These are phyloP conservation scores for Seira sanloemensis DNA, from an alignment of 2,888 invertebrate genomes.

Conservation along the genomic window DNA sequence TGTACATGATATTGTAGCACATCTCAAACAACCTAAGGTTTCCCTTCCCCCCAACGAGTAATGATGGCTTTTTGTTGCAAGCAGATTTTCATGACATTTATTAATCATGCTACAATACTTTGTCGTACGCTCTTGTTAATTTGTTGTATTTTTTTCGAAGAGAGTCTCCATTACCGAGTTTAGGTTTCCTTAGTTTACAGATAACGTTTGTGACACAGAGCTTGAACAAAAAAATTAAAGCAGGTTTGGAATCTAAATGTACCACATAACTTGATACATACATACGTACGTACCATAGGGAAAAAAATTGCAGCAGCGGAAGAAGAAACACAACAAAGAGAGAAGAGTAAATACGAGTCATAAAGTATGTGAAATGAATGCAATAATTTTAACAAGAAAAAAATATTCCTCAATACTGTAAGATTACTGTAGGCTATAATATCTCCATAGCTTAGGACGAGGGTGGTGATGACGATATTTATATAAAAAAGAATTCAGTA, in stretches of 20 bases:
- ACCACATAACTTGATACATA: slow-evolving; percentile 35
- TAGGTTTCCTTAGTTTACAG: neutral
- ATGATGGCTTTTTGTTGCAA: too few species aligned
- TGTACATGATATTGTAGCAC: neutral
- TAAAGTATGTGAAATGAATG: slow-evolving; percentile 48
- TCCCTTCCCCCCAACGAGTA: neutral
- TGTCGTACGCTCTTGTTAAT: neutral
- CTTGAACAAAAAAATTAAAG: slow-evolving; percentile 43
- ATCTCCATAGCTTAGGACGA: too few species aligned
- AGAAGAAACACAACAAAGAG: neutral
- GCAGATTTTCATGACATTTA: neutral
- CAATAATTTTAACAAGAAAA: slow-evolving; percentile 35
- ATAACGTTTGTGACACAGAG: slow-evolving; percentile 44
- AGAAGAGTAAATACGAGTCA: slow-evolving; percentile 41
- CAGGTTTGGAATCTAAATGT: slow-evolving; percentile 35
- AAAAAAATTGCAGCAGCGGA: slow-evolving; percentile 28
- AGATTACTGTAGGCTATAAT: too few species aligned
- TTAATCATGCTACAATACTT: too few species aligned
- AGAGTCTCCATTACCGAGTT: neutral
- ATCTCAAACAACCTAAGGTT: neutral
- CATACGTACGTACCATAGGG: slow-evolving; percentile 51
- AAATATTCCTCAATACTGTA: too few species aligned
- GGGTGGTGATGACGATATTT: too few species aligned
- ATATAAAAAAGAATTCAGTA: too few species aligned
- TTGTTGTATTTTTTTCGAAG: neutral